Conservation (phyloP, 2,113 vertebrate species). For the Hippocampus barbouri region DNA sequence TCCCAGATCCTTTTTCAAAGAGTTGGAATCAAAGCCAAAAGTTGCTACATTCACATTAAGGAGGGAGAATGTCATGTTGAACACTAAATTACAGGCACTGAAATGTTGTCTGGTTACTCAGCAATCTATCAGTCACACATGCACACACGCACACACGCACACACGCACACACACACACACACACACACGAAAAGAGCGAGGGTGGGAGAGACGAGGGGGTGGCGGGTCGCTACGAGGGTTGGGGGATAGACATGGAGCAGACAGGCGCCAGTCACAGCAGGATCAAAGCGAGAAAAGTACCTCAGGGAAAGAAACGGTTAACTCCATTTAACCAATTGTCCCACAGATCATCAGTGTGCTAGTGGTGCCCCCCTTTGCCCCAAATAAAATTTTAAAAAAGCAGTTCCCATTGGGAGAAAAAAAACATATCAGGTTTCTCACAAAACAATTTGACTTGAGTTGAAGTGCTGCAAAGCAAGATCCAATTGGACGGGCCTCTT, state of each 20-base stretch:
- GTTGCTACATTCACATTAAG: slow-evolving; percentile 53
- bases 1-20: slow-evolving; percentile 40
- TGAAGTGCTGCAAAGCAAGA: slow-evolving; percentile 48
- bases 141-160: slow-evolving; percentile 21
- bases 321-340: slow-evolving; percentile 66
- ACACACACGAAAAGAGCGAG: slow-evolving; percentile 31
- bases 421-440: slow-evolving; percentile 50
- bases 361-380: slow-evolving; percentile 12
- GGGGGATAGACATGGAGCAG: slow-evolving; percentile 41
- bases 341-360: slow-evolving; percentile 44
- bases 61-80: slow-evolving; percentile 59
- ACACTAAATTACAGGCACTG: slow-evolving; percentile 66
- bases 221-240: not conserved
- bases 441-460: slow-evolving; percentile 55
- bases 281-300: slow-evolving; percentile 67
- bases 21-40: slow-evolving; percentile 32
- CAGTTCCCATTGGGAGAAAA: slow-evolving; percentile 33
- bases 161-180: slow-evolving; percentile 19
- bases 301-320: slow-evolving; percentile 65
- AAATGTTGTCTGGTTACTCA: slow-evolving; percentile 61
- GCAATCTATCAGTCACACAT: slow-evolving; percentile 61
- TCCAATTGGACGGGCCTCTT: slow-evolving; percentile 52
- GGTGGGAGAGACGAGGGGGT: slow-evolving; percentile 19
- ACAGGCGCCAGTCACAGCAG: slow-evolving; percentile 70
- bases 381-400: slow-evolving; percentile 12